Base-by-base conservation (phyloP, 2,113 vertebrate genomes). In the Gambusia affinis region DNA sequence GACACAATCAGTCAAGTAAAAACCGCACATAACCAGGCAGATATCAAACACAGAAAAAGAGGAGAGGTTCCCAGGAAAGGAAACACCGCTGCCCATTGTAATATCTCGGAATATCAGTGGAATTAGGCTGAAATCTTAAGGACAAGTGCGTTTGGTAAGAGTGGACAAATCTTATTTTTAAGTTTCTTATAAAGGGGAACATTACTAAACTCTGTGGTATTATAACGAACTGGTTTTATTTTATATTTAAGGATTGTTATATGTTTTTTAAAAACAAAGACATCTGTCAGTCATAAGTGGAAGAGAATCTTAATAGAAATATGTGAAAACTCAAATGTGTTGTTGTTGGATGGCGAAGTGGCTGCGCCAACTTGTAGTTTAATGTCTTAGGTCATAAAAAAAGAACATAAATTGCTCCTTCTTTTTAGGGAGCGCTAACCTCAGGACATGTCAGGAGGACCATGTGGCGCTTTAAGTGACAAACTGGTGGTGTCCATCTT, bases 71-170 rank as follows among this genome's bases (percentile, higher is more conserved):
- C 3, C 39, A 35, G 27, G 3, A 12, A 17, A 6, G 62, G 65
- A 74, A 31, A 68, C 27, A 61, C 19, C 44, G 37, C 0, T 4
- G 39, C 62, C 61, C 60, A 60, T 14, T 47, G 37, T 0, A 29
- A 65, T 69, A 12, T 64, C 65, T 27, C 37, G 60, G 72, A 28
- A 82, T 69, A 73, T 3, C 76, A 67, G 80, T 62, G 87, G 92
- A 86, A 75, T 85, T 89, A 60, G 80, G 71, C 72, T 10, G 63
- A 68, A 75, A 78, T 75, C 83, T 72, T 80, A 77, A 64, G 31
- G 70, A 39, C 39, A 67, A 69, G 77, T 77, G 42, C 69, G 37
- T 42, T 67, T 85, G 92, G 92, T 93, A 88, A 93, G 90, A 64
- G 47, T 79, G 19, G 51, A 64, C n/a, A 60, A 5, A 67, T 29